phyloP scores from a whole-genome alignment of 2,888 invertebrate genomes.

The Drosophila monieri region DNA sequence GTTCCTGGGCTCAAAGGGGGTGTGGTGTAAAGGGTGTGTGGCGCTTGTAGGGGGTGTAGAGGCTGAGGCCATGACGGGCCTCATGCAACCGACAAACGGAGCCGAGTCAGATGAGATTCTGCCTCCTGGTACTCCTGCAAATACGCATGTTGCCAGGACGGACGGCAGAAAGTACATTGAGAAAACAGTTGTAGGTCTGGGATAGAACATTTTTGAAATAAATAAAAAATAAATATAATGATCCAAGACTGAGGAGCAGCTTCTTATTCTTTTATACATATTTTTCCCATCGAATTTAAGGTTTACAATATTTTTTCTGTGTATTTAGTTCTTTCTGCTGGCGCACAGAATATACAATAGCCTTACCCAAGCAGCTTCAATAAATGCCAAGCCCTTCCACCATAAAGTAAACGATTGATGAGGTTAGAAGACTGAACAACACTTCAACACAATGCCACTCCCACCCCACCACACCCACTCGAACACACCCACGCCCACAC shows the following conservation, averaged over 20 bases:
- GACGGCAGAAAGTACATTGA: neutral
- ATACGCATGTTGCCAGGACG: constrained; percentile 17
- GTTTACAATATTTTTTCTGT: neutral
- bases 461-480: constrained; percentile 6
- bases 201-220: neutral
- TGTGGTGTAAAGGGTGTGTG: too few species aligned
- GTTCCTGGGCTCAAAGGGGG: constrained; percentile 3
- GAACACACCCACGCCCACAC: constrained; percentile 5
- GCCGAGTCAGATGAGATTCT: constrained; percentile 28
- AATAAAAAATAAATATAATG: neutral
- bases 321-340: neutral
- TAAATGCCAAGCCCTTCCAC: constrained; percentile 50
- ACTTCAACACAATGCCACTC: constrained; percentile 50
- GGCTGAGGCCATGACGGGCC: constrained; percentile 31
- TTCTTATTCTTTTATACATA: too few species aligned
- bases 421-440: constrained; percentile 62
- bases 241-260: neutral
- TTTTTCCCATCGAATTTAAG: neutral
- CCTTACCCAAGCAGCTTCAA: constrained; percentile 35
- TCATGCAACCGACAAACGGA: constrained; percentile 32
- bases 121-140: constrained; percentile 24
- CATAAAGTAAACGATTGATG: constrained; percentile 73
- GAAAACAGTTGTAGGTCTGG: neutral
- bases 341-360: constrained; percentile 28
- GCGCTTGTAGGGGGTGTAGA: constrained; percentile 2